phyloP scores from a whole-genome alignment of 1,140 invertebrate species.

The Drosophila nebulosa region DNA sequence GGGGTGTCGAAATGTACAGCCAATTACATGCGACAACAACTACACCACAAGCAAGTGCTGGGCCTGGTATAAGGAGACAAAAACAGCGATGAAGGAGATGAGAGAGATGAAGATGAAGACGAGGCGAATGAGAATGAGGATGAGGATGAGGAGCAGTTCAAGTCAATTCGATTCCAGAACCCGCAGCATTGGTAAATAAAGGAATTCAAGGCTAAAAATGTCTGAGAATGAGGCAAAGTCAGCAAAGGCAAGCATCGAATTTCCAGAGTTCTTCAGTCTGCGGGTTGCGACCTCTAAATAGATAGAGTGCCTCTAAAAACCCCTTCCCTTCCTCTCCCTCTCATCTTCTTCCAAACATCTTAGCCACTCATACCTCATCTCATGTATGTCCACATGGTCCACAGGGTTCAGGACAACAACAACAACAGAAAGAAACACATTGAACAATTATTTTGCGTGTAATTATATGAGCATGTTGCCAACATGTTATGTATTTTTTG shows the following conservation, averaged over 20 bases:
- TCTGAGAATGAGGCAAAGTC: conserved; percentile 37
- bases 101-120: neutral
- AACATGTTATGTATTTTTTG: conserved; percentile 46
- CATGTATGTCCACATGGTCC: neutral
- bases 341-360: neutral
- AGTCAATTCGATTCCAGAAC: conserved; percentile 45
- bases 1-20: conserved; percentile 77
- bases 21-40: conserved; percentile 73
- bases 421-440: too few species aligned
- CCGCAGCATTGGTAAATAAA: conserved; percentile 51
- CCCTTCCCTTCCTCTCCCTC: too few species aligned
- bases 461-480: conserved; percentile 72
- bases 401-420: neutral
- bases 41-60: conserved; percentile 18
- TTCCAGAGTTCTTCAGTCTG: conserved; percentile 62
- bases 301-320: conserved; percentile 31
- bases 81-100: neutral
- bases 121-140: conserved; percentile 22
- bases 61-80: neutral
- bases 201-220: conserved; percentile 67
- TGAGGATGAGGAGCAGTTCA: conserved; percentile 23
- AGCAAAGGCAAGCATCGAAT: conserved; percentile 54
- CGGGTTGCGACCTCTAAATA: conserved; percentile 66
- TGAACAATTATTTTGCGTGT: conserved; percentile 73
- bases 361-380: neutral